Conservation (phyloP, 2,113 vertebrate genomes). For the Alethe diademata region DNA sequence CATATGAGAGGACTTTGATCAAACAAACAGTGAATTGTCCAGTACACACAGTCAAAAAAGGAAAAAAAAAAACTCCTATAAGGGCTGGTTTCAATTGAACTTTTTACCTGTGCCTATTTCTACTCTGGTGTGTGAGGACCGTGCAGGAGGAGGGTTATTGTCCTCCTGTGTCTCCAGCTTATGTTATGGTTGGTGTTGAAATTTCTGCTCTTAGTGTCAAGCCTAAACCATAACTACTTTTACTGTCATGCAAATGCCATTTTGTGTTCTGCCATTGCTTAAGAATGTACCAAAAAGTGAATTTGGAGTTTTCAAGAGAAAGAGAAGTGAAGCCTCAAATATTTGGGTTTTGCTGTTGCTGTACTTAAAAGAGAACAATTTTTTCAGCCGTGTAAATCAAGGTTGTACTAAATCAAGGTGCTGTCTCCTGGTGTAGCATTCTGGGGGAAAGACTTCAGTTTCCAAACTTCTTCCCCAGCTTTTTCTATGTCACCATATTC, state of each 20-base stretch:
- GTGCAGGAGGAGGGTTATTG: rapidly evolving
- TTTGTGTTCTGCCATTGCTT: not conserved
- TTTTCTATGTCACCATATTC: rapidly evolving
- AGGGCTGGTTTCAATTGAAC: not conserved
- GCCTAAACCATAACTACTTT: not conserved
- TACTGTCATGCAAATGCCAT: not conserved
- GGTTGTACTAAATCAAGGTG: not conserved
- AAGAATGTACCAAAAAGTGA: not conserved
- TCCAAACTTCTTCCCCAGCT: not conserved
- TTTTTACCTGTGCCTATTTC: constrained; percentile 12
- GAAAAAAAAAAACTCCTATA: not conserved
- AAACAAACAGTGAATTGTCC: constrained; percentile 37
- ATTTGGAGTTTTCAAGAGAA: not conserved
- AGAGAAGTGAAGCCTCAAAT: not conserved
- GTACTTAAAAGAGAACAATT: not conserved
- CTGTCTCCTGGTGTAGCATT: not conserved
- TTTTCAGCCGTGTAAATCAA: not conserved
- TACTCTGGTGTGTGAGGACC: not conserved
- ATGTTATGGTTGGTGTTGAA: not conserved
- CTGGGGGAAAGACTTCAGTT: not conserved
- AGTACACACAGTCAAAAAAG: not conserved
- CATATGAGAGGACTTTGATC: constrained; percentile 13
- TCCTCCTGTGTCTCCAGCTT: not conserved
- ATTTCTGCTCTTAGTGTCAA: not conserved
- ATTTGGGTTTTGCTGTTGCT: not conserved